Percentiles rank a stretch among this genome's conserved stretches.
Evolutionary conservation across 1,140 invertebrate species (phyloP).

Genomic region (Lucilia cuprina): DNA sequence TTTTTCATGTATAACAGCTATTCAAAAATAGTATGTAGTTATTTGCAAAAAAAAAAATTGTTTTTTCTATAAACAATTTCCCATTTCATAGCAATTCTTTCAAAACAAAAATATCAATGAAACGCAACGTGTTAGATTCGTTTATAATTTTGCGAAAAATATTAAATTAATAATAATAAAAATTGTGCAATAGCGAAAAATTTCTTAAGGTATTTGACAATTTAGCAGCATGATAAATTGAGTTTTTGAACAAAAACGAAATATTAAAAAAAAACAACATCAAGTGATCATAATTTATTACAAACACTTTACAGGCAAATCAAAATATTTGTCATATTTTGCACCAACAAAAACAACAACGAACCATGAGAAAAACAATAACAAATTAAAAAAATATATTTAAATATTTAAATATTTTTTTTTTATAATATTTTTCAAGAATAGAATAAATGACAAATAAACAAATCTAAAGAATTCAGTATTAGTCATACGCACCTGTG

Average conservation of each 20-base stretch:
- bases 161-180: neutral
- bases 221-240: neutral
- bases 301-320: neutral
- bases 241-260: neutral
- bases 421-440: neutral
- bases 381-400: no score
- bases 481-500: constrained; percentile 34
- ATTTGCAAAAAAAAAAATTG: no score
- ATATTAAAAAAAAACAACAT: neutral
- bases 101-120: neutral
- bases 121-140: neutral
- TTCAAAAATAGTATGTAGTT: no score
- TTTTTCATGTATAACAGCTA: no score
- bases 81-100: neutral
- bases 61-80: no score
- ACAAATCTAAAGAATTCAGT: neutral
- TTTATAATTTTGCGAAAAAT: neutral
- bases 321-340: constrained; percentile 11
- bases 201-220: neutral
- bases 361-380: neutral
- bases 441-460: neutral
- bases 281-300: neutral
- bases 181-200: neutral
- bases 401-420: neutral
- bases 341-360: neutral